Evolutionary conservation across 2,797 vertebrate genomes (phyloP).

Genomic region (Squalus acanthias): DNA sequence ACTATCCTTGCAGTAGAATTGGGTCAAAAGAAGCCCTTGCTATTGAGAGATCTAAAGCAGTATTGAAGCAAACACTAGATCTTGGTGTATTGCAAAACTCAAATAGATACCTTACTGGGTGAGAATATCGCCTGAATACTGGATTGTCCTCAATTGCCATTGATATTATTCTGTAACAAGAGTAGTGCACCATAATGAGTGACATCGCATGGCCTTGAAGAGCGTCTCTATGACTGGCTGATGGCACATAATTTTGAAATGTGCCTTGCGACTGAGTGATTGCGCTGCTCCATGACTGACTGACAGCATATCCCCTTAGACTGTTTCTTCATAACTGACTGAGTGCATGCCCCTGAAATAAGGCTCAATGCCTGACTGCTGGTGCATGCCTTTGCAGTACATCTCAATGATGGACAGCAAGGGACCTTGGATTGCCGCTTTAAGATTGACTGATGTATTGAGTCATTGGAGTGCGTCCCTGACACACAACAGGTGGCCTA

Average conservation of each 20-base stretch:
- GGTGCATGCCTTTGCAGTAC: background rate
- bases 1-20: background rate
- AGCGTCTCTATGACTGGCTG: background rate
- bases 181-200: background rate
- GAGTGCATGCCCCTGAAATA: background rate
- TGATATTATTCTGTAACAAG: background rate
- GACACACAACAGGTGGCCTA: background rate
- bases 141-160: background rate
- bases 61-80: background rate
- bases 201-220: background rate
- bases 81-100: background rate
- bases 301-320: background rate
- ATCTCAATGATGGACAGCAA: background rate
- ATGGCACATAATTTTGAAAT: background rate
- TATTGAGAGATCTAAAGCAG: background rate
- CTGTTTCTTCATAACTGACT: conserved; percentile 11
- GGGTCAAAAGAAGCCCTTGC: background rate
- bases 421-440: background rate
- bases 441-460: background rate
- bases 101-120: background rate
- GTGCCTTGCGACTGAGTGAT: background rate
- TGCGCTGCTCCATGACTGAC: background rate
- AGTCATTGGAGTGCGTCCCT: background rate
- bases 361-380: background rate
- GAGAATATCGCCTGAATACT: background rate